phyloP scores from a whole-genome alignment of 1,140 invertebrate species.

The Papilio dardanus region DNA sequence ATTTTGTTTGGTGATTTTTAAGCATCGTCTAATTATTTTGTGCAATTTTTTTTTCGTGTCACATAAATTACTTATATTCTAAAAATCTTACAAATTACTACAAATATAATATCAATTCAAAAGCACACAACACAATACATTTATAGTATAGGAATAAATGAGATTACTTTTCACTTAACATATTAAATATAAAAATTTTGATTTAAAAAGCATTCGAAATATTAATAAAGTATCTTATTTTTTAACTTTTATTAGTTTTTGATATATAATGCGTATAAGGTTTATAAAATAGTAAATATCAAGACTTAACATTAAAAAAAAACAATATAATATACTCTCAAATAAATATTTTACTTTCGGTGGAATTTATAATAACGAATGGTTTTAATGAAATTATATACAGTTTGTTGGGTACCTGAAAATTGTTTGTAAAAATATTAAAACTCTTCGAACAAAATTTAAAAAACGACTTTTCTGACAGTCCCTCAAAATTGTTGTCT shows the following conservation, averaged over 20 bases:
- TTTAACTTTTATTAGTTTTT: slow-evolving; percentile 5
- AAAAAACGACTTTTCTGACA: background rate
- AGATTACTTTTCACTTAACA: slow-evolving; percentile 28
- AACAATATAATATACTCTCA: slow-evolving; percentile 30
- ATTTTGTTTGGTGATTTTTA: background rate
- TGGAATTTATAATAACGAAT: slow-evolving; percentile 3
- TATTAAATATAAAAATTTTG: slow-evolving; percentile 16
- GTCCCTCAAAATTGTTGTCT: background rate
- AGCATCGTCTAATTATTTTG: background rate
- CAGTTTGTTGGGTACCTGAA: slow-evolving; percentile 3
- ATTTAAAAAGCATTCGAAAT: slow-evolving; percentile 21
- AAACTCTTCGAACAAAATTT: no score
- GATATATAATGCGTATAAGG: slow-evolving; percentile 15
- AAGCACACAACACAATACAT: slow-evolving; percentile 32
- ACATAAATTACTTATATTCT: slow-evolving; percentile 34
- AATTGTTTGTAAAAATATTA: no score
- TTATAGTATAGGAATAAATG: slow-evolving; percentile 34
- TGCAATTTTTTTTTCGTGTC: slow-evolving; percentile 20
- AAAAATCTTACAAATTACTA: slow-evolving; percentile 17
- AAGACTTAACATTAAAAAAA: slow-evolving; percentile 30
- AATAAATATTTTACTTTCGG: slow-evolving; percentile 38
- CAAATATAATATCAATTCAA: slow-evolving; percentile 36
- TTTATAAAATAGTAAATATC: slow-evolving; percentile 19
- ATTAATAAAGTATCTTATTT: background rate
- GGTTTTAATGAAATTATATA: background rate